A percentile compares a stretch with the other conserved stretches of the same genome.
Conservation (phyloP, 2,113 vertebrate species). For the Aptenodytes patagonicus region DNA sequence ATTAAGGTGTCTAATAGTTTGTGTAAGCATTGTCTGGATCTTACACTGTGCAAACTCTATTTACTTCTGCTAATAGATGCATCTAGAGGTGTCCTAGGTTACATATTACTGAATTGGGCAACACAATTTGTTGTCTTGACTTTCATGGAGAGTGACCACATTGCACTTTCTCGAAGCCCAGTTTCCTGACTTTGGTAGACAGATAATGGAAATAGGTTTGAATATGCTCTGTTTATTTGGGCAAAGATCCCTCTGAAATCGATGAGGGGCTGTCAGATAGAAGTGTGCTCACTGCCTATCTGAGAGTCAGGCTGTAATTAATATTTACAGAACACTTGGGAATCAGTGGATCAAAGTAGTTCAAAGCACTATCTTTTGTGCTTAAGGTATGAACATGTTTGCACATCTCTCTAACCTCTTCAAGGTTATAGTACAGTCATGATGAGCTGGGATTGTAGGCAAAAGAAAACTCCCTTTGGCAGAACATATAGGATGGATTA, state of each 20-base stretch:
- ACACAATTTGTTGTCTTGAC: neutral
- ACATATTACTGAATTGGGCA: neutral
- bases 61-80: neutral
- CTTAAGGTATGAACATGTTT: neutral
- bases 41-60: neutral
- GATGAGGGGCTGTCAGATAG: neutral
- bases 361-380: neutral
- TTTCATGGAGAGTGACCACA: neutral
- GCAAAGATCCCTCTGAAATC: neutral
- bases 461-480: neutral
- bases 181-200: neutral
- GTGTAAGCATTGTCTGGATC: neutral
- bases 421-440: neutral
- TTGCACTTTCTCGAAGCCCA: neutral
- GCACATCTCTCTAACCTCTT: neutral
- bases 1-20: neutral
- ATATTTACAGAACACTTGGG: neutral
- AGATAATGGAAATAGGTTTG: neutral
- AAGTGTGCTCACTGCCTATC: neutral
- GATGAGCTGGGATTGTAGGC: neutral
- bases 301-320: neutral
- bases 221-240: neutral
- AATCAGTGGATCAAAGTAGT: neutral
- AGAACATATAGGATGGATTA: neutral
- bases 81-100: neutral